Conservation (phyloP, 2,888 invertebrate species). For the Drosophila cyrtoloma region DNA sequence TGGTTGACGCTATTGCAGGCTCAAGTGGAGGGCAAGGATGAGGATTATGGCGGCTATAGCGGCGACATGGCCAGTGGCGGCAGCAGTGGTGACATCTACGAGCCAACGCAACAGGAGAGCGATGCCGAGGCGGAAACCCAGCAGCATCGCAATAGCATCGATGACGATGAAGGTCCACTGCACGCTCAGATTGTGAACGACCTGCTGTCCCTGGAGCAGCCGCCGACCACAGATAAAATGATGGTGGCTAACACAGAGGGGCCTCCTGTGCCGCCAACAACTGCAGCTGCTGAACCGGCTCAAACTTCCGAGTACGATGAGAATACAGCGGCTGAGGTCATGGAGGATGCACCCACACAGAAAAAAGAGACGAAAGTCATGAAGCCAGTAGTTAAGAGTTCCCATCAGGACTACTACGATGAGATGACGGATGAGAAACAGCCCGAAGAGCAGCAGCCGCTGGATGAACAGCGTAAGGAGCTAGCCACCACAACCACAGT, state of each 20-base stretch:
- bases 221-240: constrained; percentile 52
- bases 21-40: constrained; percentile 39
- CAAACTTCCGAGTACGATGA: constrained; percentile 39
- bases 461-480: constrained; percentile 28
- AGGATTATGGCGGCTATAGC: constrained; percentile 45
- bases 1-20: constrained; percentile 40
- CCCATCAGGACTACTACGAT: constrained; percentile 61
- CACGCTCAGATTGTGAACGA: constrained; percentile 29
- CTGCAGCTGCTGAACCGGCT: neutral
- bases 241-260: constrained; percentile 35
- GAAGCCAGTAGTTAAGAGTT: constrained; percentile 8
- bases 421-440: constrained; percentile 53
- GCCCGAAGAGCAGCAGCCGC: constrained; percentile 24
- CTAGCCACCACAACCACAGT: constrained; percentile 70
- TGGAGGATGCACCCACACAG: constrained; percentile 54
- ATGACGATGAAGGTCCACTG: constrained; percentile 40
- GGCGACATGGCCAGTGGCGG: constrained; percentile 4
- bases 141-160: constrained; percentile 62
- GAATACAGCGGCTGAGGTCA: constrained; percentile 41
- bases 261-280: constrained; percentile 5
- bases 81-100: constrained; percentile 68
- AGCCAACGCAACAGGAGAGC: constrained; percentile 67
- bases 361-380: constrained; percentile 39
- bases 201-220: constrained; percentile 26
- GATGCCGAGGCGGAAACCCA: constrained; percentile 59